These are phyloP conservation scores for Acleris laterana DNA, from an alignment of 2,888 invertebrate species.

Conservation along the genomic window DNA sequence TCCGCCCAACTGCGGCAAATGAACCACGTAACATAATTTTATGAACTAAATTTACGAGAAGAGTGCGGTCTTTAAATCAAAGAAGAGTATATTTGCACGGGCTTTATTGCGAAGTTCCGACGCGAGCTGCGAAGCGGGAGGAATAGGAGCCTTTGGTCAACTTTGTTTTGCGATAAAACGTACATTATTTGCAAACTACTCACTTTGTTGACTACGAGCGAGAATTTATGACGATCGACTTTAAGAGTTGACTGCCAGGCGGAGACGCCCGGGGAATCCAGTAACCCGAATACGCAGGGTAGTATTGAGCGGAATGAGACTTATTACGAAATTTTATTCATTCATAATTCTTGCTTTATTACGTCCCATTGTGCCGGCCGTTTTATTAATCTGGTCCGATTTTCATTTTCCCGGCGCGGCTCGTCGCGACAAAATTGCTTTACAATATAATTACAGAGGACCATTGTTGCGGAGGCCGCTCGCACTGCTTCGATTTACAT, in stretches of 20 bases:
- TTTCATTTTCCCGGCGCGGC: conserved; percentile 59
- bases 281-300: conserved; percentile 29
- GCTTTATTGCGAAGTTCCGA: conserved; percentile 43
- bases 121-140: conserved; percentile 31
- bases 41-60: conserved; percentile 48
- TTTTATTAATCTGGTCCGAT: conserved; percentile 64
- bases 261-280: background rate
- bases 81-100: conserved; percentile 44
- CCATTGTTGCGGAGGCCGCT: conserved; percentile 64
- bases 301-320: conserved; percentile 41
- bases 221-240: conserved; percentile 17
- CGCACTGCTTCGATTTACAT: conserved; percentile 71
- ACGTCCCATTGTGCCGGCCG: conserved; percentile 52
- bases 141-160: conserved; percentile 33
- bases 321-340: conserved; percentile 56
- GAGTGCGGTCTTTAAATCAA: conserved; percentile 48
- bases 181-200: conserved; percentile 30
- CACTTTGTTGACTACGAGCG: conserved; percentile 10
- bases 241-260: conserved; percentile 7
- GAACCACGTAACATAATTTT: conserved; percentile 46
- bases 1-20: conserved; percentile 40
- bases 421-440: conserved; percentile 70
- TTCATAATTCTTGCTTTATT: conserved; percentile 63
- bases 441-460: conserved; percentile 76
- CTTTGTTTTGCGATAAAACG: conserved; percentile 27